Evolutionary conservation across 2,113 vertebrate genomes (phyloP), one percentile per base, ranked within the genome.

Genomic region (Alethe castanea): DNA sequence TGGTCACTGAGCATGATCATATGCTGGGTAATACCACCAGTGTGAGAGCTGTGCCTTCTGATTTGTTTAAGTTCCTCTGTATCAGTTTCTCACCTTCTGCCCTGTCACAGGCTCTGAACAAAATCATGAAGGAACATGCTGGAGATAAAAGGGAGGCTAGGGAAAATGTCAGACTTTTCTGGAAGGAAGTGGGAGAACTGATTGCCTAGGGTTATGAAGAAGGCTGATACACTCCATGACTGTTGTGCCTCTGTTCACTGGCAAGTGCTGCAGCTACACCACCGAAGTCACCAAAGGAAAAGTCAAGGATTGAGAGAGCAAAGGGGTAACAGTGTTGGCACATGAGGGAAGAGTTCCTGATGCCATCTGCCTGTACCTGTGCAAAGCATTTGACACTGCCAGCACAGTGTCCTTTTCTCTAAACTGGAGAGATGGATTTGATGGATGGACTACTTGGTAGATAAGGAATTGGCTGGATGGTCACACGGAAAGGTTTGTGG

Each of bases 11-110:
- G 7, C 57, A 28, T 12, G 10, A 4, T 22, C 14, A 0, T 12
- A 5, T 0, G 1, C 25, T 31, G 19, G 13, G 2, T 50, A 18
- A 31, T 19, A 12, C 4, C 15, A 14, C 5, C 2, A 1, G 0
- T 26, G 6, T 1, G 0, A n/a, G 24, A 44, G 7, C 38, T 57
- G 11, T 57, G 36, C 14, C 6, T 81, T 61, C 60, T 85, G 35
- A 8, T 62, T 18, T 3, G 5, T 59, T 71, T 79, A 36, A 38
- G 42, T 15, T 19, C 28, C 15, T 61, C 33, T 70, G 1, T 12
- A 9, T 60, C 38, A 31, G 38, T 79, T 93, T 95, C 26, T 19
- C 23, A 84, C 19, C 42, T 78, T 90, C 52, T 67, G 56, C 38
- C 26, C 45, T 89, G 28, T 62, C 36, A 69, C 56, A 23, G 14